Evolutionary conservation across 2,113 vertebrate genomes (phyloP).

Genomic region (Phyllostomus hastatus): DNA sequence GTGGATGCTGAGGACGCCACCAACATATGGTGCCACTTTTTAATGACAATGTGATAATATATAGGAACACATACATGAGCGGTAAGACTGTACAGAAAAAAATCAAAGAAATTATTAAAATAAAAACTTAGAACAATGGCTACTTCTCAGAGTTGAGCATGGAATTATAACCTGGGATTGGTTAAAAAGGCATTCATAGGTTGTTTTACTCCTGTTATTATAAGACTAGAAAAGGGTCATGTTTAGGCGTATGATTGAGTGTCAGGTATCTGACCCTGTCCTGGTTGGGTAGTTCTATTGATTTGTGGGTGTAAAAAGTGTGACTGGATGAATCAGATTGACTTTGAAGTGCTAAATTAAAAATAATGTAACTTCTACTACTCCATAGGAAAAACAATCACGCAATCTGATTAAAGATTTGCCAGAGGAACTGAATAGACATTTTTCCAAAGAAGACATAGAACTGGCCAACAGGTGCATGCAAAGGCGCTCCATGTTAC

Average conservation of each 20-base stretch:
- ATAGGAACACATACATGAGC: background rate
- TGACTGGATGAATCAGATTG: background rate
- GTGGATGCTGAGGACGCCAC: background rate
- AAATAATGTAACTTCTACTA: background rate
- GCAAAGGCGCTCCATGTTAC: background rate
- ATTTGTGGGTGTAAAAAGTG: background rate
- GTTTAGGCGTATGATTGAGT: background rate
- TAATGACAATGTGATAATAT: background rate
- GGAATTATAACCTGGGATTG: background rate
- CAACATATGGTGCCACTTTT: background rate
- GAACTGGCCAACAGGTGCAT: background rate
- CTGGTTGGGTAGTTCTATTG: background rate
- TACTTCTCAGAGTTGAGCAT: background rate
- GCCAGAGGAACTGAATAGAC: background rate
- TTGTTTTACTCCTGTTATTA: background rate
- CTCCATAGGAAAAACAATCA: background rate
- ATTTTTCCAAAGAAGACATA: background rate
- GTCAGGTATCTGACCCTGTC: background rate
- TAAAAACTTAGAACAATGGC: background rate
- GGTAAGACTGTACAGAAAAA: background rate
- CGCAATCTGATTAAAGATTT: background rate
- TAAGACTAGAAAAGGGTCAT: background rate
- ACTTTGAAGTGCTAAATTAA: background rate
- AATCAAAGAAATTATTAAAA: background rate
- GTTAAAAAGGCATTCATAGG: background rate